Evolutionary conservation across 2,888 invertebrate genomes (phyloP).

Genomic region (Acronicta psi): DNA sequence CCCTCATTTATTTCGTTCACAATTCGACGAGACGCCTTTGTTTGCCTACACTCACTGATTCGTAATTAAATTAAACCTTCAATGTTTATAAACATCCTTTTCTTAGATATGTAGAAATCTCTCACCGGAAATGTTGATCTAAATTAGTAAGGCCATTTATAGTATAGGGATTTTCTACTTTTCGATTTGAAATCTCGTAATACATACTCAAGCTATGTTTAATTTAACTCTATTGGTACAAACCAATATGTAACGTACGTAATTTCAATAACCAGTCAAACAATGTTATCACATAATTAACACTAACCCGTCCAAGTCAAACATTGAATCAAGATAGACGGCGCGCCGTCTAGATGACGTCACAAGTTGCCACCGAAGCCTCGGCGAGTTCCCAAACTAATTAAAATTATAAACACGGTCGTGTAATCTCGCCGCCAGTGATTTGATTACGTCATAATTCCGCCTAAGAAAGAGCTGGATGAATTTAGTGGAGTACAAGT

Average conservation of each 20-base stretch:
- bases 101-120: constrained; percentile 2
- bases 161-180: neutral
- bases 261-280: constrained; percentile 6
- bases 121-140: too few relatives aligned
- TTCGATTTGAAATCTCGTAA: neutral
- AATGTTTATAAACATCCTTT: constrained; percentile 18
- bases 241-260: neutral
- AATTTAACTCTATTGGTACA: neutral
- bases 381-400: constrained; percentile 60
- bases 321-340: constrained; percentile 51
- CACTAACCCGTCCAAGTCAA: constrained; percentile 36
- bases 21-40: constrained; percentile 48
- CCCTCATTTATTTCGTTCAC: constrained; percentile 48
- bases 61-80: constrained; percentile 38
- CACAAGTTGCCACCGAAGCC: constrained; percentile 33
- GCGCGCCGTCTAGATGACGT: constrained; percentile 35
- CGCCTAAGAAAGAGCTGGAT: constrained; percentile 49
- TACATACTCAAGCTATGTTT: too few relatives aligned
- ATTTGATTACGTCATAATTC: constrained; percentile 64
- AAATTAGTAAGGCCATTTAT: too few relatives aligned
- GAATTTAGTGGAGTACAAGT: constrained; percentile 39
- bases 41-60: constrained; percentile 34
- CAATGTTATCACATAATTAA: constrained; percentile 27
- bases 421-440: constrained; percentile 58
- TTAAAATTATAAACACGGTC: constrained; percentile 70